Evolutionary conservation across 2,888 invertebrate genomes (phyloP).

Genomic region (Chaetogeoica ovagalla): DNA sequence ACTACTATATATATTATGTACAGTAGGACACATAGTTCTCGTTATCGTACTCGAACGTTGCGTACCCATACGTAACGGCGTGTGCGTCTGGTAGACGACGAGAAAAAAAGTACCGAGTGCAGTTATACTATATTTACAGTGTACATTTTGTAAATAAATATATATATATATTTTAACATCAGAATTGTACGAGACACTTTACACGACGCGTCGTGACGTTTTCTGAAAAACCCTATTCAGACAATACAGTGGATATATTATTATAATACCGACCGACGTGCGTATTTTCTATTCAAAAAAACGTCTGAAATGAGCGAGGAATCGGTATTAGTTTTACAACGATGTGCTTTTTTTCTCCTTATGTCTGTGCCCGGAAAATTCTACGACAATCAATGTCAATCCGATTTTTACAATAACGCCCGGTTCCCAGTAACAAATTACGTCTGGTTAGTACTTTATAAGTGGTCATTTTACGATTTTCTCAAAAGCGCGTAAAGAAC

Average conservation of each 20-base stretch:
- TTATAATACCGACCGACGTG: background rate
- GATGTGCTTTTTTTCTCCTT: too few species aligned
- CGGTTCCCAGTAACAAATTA: too few species aligned
- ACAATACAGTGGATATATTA: background rate
- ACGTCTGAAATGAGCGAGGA: too few species aligned
- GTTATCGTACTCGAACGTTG: slow-evolving; percentile 1
- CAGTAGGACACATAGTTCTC: slow-evolving; percentile 1
- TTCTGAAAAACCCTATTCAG: slow-evolving; percentile 1
- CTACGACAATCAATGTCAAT: too few species aligned
- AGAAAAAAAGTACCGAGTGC: background rate
- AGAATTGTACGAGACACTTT: background rate
- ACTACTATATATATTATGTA: background rate
- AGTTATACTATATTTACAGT: background rate
- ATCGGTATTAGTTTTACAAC: too few species aligned
- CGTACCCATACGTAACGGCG: background rate
- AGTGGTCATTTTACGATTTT: too few species aligned
- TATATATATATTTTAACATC: background rate
- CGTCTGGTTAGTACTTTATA: too few species aligned
- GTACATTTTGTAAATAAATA: background rate
- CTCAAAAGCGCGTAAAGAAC: too few species aligned
- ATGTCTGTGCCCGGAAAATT: too few species aligned
- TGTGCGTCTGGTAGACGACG: background rate
- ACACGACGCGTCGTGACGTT: background rate
- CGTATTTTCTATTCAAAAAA: slow-evolving; percentile 14
- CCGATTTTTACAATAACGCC: too few species aligned